Evolutionary conservation across 2,888 invertebrate genomes (phyloP).

Genomic region (Electrophaes corylata): DNA sequence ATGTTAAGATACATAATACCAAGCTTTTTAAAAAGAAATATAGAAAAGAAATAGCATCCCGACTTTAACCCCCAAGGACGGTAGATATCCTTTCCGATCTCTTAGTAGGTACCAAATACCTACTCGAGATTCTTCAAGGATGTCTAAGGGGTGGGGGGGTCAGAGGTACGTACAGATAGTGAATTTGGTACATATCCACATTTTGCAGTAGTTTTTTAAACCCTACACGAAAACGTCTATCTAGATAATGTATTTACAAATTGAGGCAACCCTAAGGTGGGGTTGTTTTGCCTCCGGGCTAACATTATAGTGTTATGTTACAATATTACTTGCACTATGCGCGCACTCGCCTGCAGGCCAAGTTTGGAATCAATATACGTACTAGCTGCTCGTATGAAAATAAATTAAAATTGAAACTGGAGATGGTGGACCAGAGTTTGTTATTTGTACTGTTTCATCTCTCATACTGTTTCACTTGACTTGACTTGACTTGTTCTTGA

Average conservation of each 20-base stretch:
- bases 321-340: constrained; percentile 48
- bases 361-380: constrained; percentile 17
- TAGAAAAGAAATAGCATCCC: too few relatives aligned
- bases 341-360: constrained; percentile 31
- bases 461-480: background rate
- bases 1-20: too few relatives aligned
- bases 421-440: background rate
- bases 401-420: constrained; percentile 8
- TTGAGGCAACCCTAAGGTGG: constrained; percentile 8
- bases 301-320: constrained; percentile 71
- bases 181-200: too few relatives aligned
- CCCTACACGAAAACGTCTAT: background rate
- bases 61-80: too few relatives aligned
- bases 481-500: too few relatives aligned
- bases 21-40: too few relatives aligned
- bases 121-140: too few relatives aligned
- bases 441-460: background rate
- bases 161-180: too few relatives aligned
- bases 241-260: background rate
- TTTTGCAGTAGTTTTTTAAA: background rate
- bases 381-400: constrained; percentile 1
- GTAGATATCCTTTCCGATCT: too few relatives aligned
- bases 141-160: too few relatives aligned
- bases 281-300: constrained; percentile 51
- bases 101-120: too few relatives aligned